Conservation (phyloP, 2,888 invertebrate species). For the Diplazon laetatorius region DNA sequence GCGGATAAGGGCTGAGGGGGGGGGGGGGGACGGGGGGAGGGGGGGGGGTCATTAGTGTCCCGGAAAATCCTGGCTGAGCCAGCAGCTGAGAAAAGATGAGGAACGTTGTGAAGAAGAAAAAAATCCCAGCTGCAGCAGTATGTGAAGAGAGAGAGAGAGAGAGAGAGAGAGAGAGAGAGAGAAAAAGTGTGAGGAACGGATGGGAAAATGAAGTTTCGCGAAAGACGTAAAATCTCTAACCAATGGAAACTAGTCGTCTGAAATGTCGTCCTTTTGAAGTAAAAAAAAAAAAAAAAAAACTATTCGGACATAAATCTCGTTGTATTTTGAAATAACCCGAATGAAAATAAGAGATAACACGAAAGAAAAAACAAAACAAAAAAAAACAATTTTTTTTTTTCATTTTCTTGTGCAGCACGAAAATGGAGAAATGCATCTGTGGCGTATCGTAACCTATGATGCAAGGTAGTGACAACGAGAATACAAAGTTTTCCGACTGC, state of each 20-base stretch:
- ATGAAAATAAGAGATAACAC: too few relatives aligned
- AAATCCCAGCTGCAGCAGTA: constrained; percentile 34
- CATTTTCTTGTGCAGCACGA: not conserved
- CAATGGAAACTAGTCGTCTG: constrained; percentile 17
- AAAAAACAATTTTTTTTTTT: too few relatives aligned
- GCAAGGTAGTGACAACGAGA: not conserved
- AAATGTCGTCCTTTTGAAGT: constrained; percentile 27
- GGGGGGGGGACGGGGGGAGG: too few relatives aligned
- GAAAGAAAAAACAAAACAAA: too few relatives aligned
- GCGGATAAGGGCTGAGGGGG: too few relatives aligned
- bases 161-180: constrained; percentile 49
- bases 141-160: constrained; percentile 45
- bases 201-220: constrained; percentile 16
- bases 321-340: too few relatives aligned
- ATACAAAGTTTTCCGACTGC: constrained; percentile 11
- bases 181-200: too few relatives aligned
- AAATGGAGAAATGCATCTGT: not conserved
- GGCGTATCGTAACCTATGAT: not conserved
- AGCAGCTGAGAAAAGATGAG: constrained; percentile 48
- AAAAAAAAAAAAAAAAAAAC: too few relatives aligned
- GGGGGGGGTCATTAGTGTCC: constrained; percentile 65
- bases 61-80: constrained; percentile 58
- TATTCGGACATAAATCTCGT: too few relatives aligned
- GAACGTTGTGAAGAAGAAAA: constrained; percentile 25
- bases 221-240: constrained; percentile 6